These are phyloP conservation scores for Channa striata DNA, from an alignment of 2,797 vertebrate genomes.

Conservation along the genomic window DNA sequence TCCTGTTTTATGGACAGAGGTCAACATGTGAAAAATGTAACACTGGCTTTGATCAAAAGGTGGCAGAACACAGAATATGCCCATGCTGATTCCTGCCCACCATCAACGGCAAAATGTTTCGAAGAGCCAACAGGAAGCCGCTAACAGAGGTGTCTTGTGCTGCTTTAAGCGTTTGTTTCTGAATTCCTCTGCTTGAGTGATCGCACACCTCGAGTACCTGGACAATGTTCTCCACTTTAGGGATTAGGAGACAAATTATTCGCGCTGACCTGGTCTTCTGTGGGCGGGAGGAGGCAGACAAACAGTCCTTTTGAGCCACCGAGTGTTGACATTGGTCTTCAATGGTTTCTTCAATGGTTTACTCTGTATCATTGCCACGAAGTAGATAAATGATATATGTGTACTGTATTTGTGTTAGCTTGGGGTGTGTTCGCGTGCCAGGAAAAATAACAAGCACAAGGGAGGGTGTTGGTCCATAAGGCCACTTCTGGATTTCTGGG, in stretches of 20 bases:
- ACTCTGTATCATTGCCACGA: slow-evolving; percentile 70
- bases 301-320: slow-evolving; percentile 63
- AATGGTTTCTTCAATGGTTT: slow-evolving; percentile 73
- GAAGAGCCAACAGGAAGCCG: neutral
- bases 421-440: slow-evolving; percentile 74
- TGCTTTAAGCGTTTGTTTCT: slow-evolving; percentile 7
- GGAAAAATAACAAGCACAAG: slow-evolving; percentile 79
- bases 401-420: slow-evolving; percentile 77
- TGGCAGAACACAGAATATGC: too few species aligned
- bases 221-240: slow-evolving; percentile 42
- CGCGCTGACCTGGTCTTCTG: slow-evolving; percentile 31
- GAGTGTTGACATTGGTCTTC: slow-evolving; percentile 78
- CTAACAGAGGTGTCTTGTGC: neutral
- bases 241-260: slow-evolving; percentile 46
- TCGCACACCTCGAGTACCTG: slow-evolving; percentile 8
- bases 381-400: slow-evolving; percentile 76
- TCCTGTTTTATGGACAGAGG: too few species aligned
- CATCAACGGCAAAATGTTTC: neutral
- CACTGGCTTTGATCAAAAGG: too few species aligned
- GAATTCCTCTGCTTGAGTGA: slow-evolving; percentile 18
- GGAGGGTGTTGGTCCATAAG: slow-evolving; percentile 78
- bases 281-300: slow-evolving; percentile 56
- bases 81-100: too few species aligned
- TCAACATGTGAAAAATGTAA: too few species aligned
- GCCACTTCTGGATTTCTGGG: slow-evolving; percentile 70